Conservation (phyloP, 2,888 invertebrate genomes). For the Teinopalpus imperialis region DNA sequence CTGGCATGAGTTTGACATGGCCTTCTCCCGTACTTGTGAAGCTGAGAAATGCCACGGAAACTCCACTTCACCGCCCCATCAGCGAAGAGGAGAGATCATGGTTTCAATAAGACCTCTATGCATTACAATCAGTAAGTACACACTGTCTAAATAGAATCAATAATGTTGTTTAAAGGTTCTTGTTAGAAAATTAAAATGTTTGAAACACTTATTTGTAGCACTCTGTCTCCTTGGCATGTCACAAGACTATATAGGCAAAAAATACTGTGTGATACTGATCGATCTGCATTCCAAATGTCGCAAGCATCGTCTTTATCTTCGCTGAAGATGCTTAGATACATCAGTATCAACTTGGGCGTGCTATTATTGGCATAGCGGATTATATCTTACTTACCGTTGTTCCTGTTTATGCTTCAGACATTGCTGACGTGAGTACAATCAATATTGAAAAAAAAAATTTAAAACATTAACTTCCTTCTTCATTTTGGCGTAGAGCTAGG, state of each 20-base stretch:
- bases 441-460: too few species aligned
- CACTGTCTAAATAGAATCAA: too few species aligned
- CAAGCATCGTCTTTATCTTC: conserved; percentile 41
- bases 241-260: conserved; percentile 43
- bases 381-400: conserved; percentile 37
- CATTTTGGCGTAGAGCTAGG: too few species aligned
- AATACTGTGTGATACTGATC: conserved; percentile 44
- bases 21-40: conserved; percentile 58
- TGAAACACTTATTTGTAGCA: conserved; percentile 28
- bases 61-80: conserved; percentile 42
- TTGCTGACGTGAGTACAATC: conserved; percentile 46
- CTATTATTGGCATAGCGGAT: conserved; percentile 38
- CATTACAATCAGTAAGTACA: conserved; percentile 39
- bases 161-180: too few species aligned
- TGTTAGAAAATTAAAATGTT: neutral
- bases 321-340: conserved; percentile 49
- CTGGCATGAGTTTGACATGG: conserved; percentile 52
- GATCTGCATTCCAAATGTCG: conserved; percentile 43
- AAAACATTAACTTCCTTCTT: too few species aligned
- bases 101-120: conserved; percentile 49
- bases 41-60: conserved; percentile 40
- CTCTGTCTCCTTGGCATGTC: conserved; percentile 42
- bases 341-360: conserved; percentile 41
- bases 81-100: conserved; percentile 55
- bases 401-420: conserved; percentile 53